Evolutionary conservation across 2,888 invertebrate genomes (phyloP).

Genomic region (Sinopyrophorus schimmeli): DNA sequence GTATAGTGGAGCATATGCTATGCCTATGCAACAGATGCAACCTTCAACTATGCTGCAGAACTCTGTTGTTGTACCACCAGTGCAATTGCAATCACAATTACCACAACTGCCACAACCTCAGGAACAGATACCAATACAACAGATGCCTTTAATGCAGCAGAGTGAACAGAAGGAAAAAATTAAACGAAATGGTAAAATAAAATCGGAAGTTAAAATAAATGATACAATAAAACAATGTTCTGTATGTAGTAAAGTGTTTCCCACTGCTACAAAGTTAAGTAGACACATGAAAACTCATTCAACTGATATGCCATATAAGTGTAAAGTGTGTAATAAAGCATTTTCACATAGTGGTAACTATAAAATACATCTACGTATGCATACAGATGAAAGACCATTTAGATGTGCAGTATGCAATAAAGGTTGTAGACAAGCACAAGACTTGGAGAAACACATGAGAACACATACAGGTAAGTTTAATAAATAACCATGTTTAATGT

Average conservation of each 20-base stretch:
- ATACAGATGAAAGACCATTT: conserved; percentile 54
- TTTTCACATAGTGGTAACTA: conserved; percentile 56
- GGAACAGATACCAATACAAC: conserved; percentile 30
- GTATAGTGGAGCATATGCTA: conserved; percentile 47
- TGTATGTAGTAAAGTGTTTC: conserved; percentile 52
- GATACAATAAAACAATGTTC: conserved; percentile 48
- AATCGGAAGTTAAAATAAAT: conserved; percentile 34
- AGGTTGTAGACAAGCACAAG: conserved; percentile 55
- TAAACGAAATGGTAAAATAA: conserved; percentile 30
- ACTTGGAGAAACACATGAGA: conserved; percentile 56
- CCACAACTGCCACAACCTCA: conserved; percentile 21
- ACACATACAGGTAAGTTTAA: conserved; percentile 57
- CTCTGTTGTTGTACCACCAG: conserved; percentile 37
- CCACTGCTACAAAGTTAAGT: conserved; percentile 50
- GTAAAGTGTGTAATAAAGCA: conserved; percentile 53
- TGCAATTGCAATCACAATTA: conserved; percentile 28
- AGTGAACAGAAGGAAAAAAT: conserved; percentile 31
- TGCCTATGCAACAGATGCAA: conserved; percentile 48
- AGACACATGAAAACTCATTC: conserved; percentile 56
- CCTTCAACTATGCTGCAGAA: conserved; percentile 40
- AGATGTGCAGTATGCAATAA: conserved; percentile 55
- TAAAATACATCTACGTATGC: conserved; percentile 54
- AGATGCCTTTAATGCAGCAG: conserved; percentile 34
- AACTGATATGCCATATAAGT: conserved; percentile 53
- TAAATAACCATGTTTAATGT: no score